phyloP scores from a whole-genome alignment of 53 echinoderm and acorn worm species.

The Temnopleurus reevesii region DNA sequence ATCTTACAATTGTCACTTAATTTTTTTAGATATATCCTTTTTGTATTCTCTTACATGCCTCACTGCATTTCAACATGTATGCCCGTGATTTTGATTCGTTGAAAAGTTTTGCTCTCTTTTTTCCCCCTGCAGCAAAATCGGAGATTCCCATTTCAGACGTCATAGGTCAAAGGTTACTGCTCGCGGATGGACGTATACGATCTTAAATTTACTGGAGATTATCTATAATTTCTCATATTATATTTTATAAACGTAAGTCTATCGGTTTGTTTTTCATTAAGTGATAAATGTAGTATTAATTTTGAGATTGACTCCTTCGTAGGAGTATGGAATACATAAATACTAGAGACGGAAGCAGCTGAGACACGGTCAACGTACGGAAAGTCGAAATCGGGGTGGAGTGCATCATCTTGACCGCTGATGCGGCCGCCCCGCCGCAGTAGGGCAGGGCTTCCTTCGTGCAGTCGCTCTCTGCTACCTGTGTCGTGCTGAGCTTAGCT shows the following conservation, averaged over 20 bases:
- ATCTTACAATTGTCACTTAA: too few relatives aligned
- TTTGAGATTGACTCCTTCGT: neutral
- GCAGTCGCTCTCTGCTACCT: neutral
- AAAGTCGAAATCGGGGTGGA: neutral
- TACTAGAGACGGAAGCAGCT: neutral
- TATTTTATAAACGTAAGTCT: neutral
- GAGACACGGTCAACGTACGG: neutral
- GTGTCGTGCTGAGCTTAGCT: neutral
- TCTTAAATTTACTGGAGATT: neutral
- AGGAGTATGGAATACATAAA: neutral
- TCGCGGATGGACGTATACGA: neutral
- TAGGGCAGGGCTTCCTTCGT: neutral
- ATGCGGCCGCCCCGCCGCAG: neutral
- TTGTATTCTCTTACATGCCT: neutral
- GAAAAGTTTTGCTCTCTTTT: too few relatives aligned
- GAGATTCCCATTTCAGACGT: neutral
- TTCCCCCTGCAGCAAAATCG: neutral
- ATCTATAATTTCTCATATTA: neutral
- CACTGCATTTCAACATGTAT: neutral
- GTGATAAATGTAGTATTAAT: neutral
- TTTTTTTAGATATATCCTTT: too few relatives aligned
- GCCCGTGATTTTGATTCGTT: too few relatives aligned
- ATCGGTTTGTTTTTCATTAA: neutral
- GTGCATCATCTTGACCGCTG: slow-evolving; percentile 2
- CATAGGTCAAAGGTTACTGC: neutral